A percentile compares a stretch with the other conserved stretches of the same genome.
Conservation (phyloP, 2,113 vertebrate species). For the Condylura cristata region DNA sequence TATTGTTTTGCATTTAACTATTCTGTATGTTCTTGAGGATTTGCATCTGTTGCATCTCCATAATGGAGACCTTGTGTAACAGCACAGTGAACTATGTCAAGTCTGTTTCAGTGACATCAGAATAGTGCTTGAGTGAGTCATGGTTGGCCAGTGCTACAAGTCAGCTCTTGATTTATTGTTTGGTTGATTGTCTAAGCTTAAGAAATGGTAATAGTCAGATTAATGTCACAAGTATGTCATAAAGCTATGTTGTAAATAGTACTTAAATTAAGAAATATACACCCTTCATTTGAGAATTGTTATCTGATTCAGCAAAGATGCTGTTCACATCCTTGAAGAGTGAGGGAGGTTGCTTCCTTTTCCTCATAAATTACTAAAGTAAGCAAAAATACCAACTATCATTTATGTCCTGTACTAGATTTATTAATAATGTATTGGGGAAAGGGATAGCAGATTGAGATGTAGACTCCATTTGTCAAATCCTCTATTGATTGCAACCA, state of each 20-base stretch:
- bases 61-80: background rate
- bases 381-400: background rate
- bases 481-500: background rate
- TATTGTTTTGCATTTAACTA: background rate
- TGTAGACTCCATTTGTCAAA: background rate
- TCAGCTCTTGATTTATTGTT: background rate
- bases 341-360: background rate
- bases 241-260: background rate
- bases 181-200: background rate
- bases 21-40: background rate
- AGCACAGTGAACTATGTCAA: background rate
- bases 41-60: accelerated
- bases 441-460: background rate
- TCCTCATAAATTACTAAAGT: background rate
- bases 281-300: background rate
- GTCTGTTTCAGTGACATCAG: background rate
- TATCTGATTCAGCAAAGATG: background rate
- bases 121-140: background rate
- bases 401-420: background rate
- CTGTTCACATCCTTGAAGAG: background rate
- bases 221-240: background rate
- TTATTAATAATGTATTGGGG: background rate
- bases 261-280: background rate
- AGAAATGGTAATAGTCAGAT: background rate
- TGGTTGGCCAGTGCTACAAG: background rate